A percentile compares a stretch with the other conserved stretches of the same genome.
phyloP scores from a whole-genome alignment of 2,797 vertebrate species.

The Gouania willdenowi region DNA sequence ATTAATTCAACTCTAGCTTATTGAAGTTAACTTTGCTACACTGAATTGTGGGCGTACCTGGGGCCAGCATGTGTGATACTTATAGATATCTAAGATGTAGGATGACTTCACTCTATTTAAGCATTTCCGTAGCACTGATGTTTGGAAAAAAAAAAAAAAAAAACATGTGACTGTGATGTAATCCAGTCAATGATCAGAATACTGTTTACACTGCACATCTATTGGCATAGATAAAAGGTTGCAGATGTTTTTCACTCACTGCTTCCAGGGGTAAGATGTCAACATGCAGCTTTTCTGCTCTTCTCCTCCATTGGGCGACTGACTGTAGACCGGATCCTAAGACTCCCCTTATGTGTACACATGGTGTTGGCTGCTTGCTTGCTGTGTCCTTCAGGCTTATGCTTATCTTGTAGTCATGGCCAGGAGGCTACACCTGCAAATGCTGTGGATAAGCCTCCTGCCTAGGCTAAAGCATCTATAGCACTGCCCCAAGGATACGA shows the following conservation, averaged over 20 bases:
- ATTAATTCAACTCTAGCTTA: constrained; percentile 22
- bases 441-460: constrained; percentile 65
- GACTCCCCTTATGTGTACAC: constrained; percentile 31
- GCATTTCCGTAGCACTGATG: constrained; percentile 61
- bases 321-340: constrained; percentile 42
- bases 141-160: constrained; percentile 60
- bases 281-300: constrained; percentile 56
- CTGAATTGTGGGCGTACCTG: constrained; percentile 16
- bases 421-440: constrained; percentile 69
- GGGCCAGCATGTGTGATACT: constrained; percentile 15
- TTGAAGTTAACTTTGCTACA: constrained; percentile 13
- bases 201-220: constrained; percentile 53
- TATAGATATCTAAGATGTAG: constrained; percentile 52
- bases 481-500: constrained; percentile 40
- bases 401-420: constrained; percentile 72
- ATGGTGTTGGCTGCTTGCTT: constrained; percentile 37
- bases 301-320: constrained; percentile 50
- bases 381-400: constrained; percentile 51
- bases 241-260: constrained; percentile 64
- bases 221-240: constrained; percentile 61
- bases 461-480: constrained; percentile 66
- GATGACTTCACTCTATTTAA: constrained; percentile 38
- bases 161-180: constrained; percentile 52
- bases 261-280: constrained; percentile 56
- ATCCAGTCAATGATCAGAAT: constrained; percentile 60